A percentile compares a stretch with the other conserved stretches of the same genome.
phyloP scores from a whole-genome alignment of 1,140 invertebrate genomes.

The Orius insidiosus region DNA sequence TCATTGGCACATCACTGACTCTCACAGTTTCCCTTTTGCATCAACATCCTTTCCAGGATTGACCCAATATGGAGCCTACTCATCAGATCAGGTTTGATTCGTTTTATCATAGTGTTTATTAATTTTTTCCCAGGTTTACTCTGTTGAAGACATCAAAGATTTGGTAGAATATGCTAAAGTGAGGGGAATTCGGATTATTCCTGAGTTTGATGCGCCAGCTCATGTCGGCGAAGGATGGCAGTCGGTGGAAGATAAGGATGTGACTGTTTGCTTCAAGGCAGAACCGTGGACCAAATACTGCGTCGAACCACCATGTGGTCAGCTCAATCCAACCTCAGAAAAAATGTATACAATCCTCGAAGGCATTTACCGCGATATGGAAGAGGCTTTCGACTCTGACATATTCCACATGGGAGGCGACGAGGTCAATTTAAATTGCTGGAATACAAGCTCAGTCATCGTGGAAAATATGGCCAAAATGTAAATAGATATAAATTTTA shows the following conservation, averaged over 20 bases:
- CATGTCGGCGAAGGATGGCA: constrained; percentile 82
- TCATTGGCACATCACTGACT: constrained; percentile 83
- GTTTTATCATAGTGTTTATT: not conserved
- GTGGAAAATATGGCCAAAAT: constrained; percentile 41
- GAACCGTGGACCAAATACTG: constrained; percentile 62
- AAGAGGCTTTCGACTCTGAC: constrained; percentile 54
- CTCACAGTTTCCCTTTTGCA: constrained; percentile 67
- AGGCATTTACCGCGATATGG: constrained; percentile 50
- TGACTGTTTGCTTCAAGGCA: constrained; percentile 40
- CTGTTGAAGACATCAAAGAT: constrained; percentile 44
- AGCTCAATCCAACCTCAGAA: constrained; percentile 59
- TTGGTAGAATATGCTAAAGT: constrained; percentile 52
- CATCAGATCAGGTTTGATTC: constrained; percentile 36
- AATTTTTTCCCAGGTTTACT: constrained; percentile 40
- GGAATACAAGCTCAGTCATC: constrained; percentile 43
- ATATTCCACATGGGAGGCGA: constrained; percentile 82
- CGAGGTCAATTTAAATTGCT: constrained; percentile 53
- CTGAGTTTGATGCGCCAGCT: constrained; percentile 74
- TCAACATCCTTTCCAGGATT: constrained; percentile 47
- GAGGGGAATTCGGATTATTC: constrained; percentile 56
- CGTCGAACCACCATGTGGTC: constrained; percentile 73
- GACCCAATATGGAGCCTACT: constrained; percentile 53
- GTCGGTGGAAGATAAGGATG: constrained; percentile 34
- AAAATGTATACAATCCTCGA: constrained; percentile 53
- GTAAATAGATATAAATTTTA: no score